Percentiles rank a stretch among this genome's conserved stretches.
Evolutionary conservation across 2,888 invertebrate species (phyloP).

Genomic region (Macrosiphum euphorbiae): DNA sequence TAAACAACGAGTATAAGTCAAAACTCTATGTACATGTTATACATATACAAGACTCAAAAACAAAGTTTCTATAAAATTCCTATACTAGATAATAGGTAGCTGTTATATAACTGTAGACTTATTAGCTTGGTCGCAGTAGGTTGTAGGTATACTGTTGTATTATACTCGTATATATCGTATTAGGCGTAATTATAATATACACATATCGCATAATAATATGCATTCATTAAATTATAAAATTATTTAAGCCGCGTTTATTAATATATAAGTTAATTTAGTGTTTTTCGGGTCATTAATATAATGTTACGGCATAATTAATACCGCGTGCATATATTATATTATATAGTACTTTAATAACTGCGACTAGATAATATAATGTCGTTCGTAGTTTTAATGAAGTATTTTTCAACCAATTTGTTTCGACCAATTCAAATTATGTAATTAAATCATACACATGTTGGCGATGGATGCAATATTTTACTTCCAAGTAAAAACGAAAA

Average conservation of each 20-base stretch:
- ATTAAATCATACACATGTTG: not conserved
- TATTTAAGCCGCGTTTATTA: not conserved
- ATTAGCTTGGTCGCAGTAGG: not conserved
- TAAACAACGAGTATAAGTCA: not conserved
- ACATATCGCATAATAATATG: not conserved
- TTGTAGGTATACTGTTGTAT: not conserved
- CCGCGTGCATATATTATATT: not conserved
- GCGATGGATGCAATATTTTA: not conserved
- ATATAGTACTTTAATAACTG: not conserved
- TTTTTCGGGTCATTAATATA: not conserved
- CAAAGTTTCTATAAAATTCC: not conserved
- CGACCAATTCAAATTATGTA: not conserved
- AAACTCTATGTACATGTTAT: not conserved
- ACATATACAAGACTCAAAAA: not conserved
- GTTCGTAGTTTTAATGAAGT: not conserved
- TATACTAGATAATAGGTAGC: too few species aligned
- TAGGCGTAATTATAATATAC: not conserved
- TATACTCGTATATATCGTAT: not conserved
- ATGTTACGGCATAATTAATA: not conserved
- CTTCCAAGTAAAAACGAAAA: not conserved
- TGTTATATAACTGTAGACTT: not conserved
- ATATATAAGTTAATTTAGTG: not conserved
- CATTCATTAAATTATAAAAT: not conserved
- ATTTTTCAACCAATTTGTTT: not conserved
- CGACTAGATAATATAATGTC: not conserved